Conservation (phyloP, 2,113 vertebrate genomes). For the Glareola pratincola region DNA sequence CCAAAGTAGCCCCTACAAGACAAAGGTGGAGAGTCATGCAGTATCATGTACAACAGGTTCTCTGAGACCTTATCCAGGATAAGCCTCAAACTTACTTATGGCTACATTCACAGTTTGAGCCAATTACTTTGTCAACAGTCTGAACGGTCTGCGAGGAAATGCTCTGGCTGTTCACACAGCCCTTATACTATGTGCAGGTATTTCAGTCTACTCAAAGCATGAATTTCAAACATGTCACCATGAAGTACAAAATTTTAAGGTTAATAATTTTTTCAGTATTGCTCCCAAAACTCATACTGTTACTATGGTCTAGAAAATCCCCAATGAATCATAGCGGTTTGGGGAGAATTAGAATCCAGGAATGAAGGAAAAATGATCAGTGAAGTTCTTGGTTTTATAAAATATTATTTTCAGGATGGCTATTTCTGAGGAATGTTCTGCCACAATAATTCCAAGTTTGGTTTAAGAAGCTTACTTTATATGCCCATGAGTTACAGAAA, state of each 20-base stretch:
- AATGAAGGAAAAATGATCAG: not conserved
- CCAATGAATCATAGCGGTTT: not conserved
- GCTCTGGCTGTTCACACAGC: not conserved
- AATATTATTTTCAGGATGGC: not conserved
- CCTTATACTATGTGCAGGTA: not conserved
- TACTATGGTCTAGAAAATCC: not conserved
- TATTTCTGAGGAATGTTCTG: not conserved
- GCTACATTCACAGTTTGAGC: not conserved
- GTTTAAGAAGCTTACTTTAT: not conserved
- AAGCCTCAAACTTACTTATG: not conserved
- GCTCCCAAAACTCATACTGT: not conserved
- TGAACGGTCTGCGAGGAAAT: not conserved
- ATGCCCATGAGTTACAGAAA: not conserved
- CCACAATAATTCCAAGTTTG: not conserved
- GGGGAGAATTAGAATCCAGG: not conserved
- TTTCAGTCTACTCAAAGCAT: not conserved
- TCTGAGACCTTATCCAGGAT: not conserved
- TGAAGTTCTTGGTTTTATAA: not conserved
- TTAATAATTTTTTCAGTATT: not conserved
- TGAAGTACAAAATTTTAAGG: not conserved
- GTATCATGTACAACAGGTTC: not conserved
- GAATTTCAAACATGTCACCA: not conserved
- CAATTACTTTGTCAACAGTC: not conserved
- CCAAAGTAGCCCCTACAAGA: not conserved
- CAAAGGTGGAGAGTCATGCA: not conserved